Evolutionary conservation across 2,113 vertebrate genomes (phyloP).

Genomic region (Cynopterus brachyotis): DNA sequence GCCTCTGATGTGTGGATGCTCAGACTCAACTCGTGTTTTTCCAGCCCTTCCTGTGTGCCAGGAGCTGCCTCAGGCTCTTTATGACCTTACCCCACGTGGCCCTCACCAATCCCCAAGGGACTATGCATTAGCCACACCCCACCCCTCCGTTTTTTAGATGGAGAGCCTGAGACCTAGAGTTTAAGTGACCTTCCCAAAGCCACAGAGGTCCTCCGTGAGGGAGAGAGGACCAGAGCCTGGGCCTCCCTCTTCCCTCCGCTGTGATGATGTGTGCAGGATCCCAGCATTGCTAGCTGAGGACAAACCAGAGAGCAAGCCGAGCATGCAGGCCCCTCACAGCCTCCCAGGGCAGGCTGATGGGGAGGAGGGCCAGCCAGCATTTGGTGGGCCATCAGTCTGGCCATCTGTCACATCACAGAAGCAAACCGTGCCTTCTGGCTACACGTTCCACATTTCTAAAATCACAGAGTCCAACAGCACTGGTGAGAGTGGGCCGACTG

Average conservation of each 20-base stretch:
- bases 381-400: constrained; percentile 5
- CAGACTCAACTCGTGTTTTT: background rate
- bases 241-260: background rate
- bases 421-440: constrained; percentile 59
- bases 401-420: constrained; percentile 66
- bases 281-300: background rate
- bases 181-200: background rate
- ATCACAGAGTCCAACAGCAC: background rate
- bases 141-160: background rate
- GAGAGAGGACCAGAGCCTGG: background rate
- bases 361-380: background rate
- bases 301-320: background rate
- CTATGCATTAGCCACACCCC: background rate
- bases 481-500: background rate
- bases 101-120: background rate
- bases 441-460: background rate
- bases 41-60: background rate
- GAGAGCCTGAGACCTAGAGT: background rate
- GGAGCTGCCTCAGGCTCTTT: background rate
- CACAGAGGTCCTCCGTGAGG: background rate
- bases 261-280: background rate
- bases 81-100: background rate
- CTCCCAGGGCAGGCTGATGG: background rate
- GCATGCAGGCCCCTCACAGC: background rate
- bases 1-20: background rate